Evolutionary conservation across 2,113 vertebrate genomes (phyloP).

Genomic region (Pterocles burchelli): DNA sequence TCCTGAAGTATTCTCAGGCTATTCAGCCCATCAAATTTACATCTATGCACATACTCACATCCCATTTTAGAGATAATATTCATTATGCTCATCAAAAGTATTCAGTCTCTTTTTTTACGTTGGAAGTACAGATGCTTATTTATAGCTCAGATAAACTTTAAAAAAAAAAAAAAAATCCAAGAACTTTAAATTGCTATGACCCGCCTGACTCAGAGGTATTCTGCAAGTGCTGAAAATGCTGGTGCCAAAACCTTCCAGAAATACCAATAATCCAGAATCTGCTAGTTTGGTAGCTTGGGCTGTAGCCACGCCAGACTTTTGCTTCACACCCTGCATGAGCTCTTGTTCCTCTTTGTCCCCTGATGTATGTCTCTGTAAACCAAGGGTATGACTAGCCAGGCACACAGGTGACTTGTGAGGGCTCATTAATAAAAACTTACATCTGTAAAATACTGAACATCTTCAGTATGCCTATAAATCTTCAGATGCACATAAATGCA

Average conservation of each 20-base stretch:
- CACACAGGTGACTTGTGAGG: not conserved
- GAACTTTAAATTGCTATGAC: not conserved
- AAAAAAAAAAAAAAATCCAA: not conserved
- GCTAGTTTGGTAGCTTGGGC: not conserved
- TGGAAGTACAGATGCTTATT: conserved; percentile 7
- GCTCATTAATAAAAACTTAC: not conserved
- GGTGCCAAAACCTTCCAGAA: not conserved
- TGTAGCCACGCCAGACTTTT: not conserved
- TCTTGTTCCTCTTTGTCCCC: not conserved
- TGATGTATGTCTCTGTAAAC: not conserved
- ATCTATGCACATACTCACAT: not conserved
- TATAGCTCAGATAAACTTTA: not conserved
- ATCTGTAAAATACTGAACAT: not conserved
- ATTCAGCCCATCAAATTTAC: not conserved
- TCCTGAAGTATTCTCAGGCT: not conserved
- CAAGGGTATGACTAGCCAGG: not conserved
- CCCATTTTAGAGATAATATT: conserved; percentile 11
- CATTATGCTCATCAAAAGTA: not conserved
- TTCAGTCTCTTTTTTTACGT: not conserved
- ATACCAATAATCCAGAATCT: not conserved
- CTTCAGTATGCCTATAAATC: not conserved
- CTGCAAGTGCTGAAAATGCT: not conserved
- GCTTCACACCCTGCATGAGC: not conserved
- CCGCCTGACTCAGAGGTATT: not conserved
- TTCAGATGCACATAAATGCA: not conserved